Base-by-base conservation (phyloP, 2,113 vertebrate genomes). In the Crypturellus undulatus region DNA sequence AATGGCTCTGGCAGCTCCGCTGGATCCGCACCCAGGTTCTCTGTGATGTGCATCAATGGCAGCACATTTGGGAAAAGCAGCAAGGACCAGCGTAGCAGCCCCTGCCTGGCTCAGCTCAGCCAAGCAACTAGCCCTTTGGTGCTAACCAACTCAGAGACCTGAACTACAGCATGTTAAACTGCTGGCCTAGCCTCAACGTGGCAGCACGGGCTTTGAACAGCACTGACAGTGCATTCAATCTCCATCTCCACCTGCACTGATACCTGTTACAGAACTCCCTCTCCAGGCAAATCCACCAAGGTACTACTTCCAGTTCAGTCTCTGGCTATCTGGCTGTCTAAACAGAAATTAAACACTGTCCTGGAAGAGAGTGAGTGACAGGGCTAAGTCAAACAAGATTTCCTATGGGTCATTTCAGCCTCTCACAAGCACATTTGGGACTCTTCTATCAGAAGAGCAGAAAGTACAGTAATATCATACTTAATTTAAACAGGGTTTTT, bases 81-180 rank as follows among this genome's bases (percentile, higher is more conserved):
- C 38, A 51, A 78, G 82, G 52, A 52, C 47, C 54, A 30, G 67
- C 24, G 72, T 60, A 51, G 54, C 47, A 51, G 73, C 64, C 63
- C 21, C 10, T 25, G 22, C 58, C 51, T 79, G 65, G 18, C 36
- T 84, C 51, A 8, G 2, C 30, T 62, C 73, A 56, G 47, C 36
- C 81, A 54, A 80, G 54, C 1, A 2, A 70, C 25, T 2, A 0
- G 18, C 36, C 60, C 30, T 56, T 43, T 0, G 1, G 22, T 32
- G 92, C 45, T 73, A 65, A 72, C n/a, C 24, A 18, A 34, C 70
- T 68, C 10, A 43, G 56, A 1, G 8, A 40, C 52, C n/a, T 2
- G 2, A 71, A 12, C 28, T 17, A 30, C 49, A 82, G 51, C 18
- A 80, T 38, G 38, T n/a, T 80, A 65, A 51, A 58, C 45, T 40